Conservation (phyloP, 2,113 vertebrate genomes). For the Eurypyga helias region DNA sequence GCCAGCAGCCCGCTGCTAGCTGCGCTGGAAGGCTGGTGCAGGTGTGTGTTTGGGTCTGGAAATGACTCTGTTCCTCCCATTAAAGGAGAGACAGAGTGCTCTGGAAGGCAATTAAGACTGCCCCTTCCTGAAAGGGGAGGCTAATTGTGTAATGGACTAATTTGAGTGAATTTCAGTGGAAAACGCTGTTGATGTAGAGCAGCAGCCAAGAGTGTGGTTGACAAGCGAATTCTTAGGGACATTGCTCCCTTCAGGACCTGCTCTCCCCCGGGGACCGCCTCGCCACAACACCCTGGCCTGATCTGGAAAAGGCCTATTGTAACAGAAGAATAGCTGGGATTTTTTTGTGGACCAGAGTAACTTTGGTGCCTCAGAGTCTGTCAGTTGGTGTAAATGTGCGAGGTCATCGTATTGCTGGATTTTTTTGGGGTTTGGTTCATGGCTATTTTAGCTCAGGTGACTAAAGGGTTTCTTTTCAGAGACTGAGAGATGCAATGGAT, state of each 20-base stretch:
- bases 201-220: background rate
- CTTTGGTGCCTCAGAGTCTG: background rate
- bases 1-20: background rate
- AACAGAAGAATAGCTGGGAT: background rate
- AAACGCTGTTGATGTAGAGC: background rate
- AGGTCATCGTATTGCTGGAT: background rate
- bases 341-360: background rate
- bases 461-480: background rate
- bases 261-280: rapidly evolving
- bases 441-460: background rate
- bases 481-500: background rate
- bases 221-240: background rate
- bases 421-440: background rate
- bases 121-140: background rate
- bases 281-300: background rate
- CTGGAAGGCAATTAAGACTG: background rate
- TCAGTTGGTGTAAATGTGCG: background rate
- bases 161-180: background rate
- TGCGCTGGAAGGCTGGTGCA: background rate
- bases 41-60: background rate
- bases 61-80: background rate
- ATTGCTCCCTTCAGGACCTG: background rate
- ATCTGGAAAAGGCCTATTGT: background rate
- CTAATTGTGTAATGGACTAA: background rate
- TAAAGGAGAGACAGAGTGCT: background rate